A percentile compares a stretch with the other conserved stretches of the same genome.
These are phyloP conservation scores for Aspidapion aeneum DNA, from an alignment of 2,888 invertebrate genomes.

Conservation along the genomic window DNA sequence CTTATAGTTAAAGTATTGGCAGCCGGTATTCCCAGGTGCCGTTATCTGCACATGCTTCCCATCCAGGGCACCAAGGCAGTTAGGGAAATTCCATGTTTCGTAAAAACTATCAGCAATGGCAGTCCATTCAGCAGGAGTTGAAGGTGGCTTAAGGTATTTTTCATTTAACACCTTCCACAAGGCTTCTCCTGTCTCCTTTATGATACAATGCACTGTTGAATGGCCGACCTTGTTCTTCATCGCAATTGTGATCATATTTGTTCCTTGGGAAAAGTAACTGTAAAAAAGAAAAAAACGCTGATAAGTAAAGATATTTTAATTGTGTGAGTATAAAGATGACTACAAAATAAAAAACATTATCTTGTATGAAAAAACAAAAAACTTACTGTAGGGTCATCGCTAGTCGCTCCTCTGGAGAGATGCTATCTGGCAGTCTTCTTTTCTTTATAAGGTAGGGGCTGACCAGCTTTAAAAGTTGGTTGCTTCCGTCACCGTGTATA, in stretches of 20 bases:
- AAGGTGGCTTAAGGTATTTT: too few species aligned
- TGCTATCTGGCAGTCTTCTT: background rate
- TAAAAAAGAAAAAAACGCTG: background rate
- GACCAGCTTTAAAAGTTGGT: too few species aligned
- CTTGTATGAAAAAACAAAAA: too few species aligned
- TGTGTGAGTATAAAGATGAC: too few species aligned
- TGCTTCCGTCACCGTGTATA: too few species aligned
- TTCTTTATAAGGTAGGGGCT: background rate
- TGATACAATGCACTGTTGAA: background rate
- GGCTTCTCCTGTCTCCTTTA: background rate
- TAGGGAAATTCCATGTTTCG: conserved; percentile 1
- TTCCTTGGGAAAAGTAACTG: conserved; percentile 4
- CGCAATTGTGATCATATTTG: background rate
- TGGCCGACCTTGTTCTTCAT: too few species aligned
- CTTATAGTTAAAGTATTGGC: background rate
- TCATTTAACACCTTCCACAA: too few species aligned
- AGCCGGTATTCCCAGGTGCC: background rate
- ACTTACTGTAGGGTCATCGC: conserved; percentile 2
- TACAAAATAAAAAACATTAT: too few species aligned
- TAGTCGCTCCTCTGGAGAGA: conserved; percentile 1
- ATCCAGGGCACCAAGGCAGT: background rate
- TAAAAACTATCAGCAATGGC: background rate
- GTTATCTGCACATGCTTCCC: background rate
- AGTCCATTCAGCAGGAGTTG: too few species aligned
- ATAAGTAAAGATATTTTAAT: background rate